Evolutionary conservation across 2,888 invertebrate genomes (phyloP), one percentile per base, ranked within the genome.

Genomic region (Byasa hedistus): DNA sequence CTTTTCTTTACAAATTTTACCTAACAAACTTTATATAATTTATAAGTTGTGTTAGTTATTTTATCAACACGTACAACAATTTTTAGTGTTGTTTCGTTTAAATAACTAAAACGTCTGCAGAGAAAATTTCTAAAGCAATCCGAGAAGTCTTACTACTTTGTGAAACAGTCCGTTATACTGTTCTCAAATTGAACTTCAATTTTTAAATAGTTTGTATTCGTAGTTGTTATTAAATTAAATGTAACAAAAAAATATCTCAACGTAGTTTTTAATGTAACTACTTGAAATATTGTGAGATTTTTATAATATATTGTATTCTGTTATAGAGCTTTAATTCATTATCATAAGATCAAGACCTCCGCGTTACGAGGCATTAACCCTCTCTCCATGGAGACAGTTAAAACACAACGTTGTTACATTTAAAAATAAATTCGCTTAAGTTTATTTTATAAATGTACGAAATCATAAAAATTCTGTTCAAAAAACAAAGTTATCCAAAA

Each of bases 101-200:
- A 52, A 21, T 0, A 52, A n/a, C 52, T 21, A 19, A 21, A 52
- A 21, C 52, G 12, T 22, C 19, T 8, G 52, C 7, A 10, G 4
- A 52, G 21, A 21, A 52, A n/a, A n/a, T 22, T 52, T 52, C 19
- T 52, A 8, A 52, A 52, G 10, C 21, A 21, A 52, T 21, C 52
- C 3, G 5, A 5, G 52, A 21, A 21, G 52, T 52, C 8, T 52
- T 21, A 52, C 52, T 52, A 52, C n/a, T 52, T 52, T 52, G 52
- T 10, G 52, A 44, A 44, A 19, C 44, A 32, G n/a, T 21, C 5
- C 52, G n/a, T 21, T 21, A 21, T 5, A 21, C 21, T 52, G n/a
- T 52, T 52, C 52, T 52, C 52, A 52, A 52, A 52, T 52, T 52
- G 21, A 21, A 52, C n/a, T 52, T 52, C 1, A 52, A 52, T 52